Evolutionary conservation across 2,888 invertebrate species (phyloP), one percentile per base, ranked within the genome.

Genomic region (Drosophila helvetica): DNA sequence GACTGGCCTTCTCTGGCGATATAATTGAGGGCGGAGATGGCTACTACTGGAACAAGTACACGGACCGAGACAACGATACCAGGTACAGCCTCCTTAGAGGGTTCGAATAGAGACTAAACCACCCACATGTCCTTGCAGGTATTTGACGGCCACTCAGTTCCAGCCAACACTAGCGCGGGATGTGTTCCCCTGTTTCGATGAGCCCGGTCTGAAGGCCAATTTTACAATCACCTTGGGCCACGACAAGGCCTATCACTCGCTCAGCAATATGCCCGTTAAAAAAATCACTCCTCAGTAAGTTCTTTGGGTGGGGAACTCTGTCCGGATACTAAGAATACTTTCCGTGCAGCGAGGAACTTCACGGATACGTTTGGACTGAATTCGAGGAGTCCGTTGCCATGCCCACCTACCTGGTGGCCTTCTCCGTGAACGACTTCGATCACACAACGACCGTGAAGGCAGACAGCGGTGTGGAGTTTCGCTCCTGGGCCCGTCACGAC

Each of bases 401-500:
- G 98, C 97, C 98, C 1, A 98, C 98, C 0, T 99, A 99, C 90
- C 92, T 98, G 53, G 95, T 98, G 0, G 98, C 98, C 0, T 96
- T 95, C 89, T 94, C 96, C 10, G 93, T 97, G 0, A 96, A 96
- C 50, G 95, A 96, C 87, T 96, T 97, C 86, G 91, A 93, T 0
- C 93, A 93, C 86, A 38, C 38, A n/a, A 38, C 38, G 38, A 38
- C 38, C n/a, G 0, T 38, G 2, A 85, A 86, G 4, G 79, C 90
- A 9, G 80, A 88, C 7, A 86, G 83, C 19, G 83, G 90, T 30
- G 86, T 91, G 1, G 74, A 81, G 1, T 96, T 96, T 92, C 93
- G 94, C 86, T 95, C 96, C 63, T 96, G 96, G 96, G 95, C 96
- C 0, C 92, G 96, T 27, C 94, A 93, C 22, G n/a, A n/a, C 7